Evolutionary conservation across 2,113 vertebrate species (phyloP), one percentile per base, ranked within the genome.

Genomic region (Mungos mungo): DNA sequence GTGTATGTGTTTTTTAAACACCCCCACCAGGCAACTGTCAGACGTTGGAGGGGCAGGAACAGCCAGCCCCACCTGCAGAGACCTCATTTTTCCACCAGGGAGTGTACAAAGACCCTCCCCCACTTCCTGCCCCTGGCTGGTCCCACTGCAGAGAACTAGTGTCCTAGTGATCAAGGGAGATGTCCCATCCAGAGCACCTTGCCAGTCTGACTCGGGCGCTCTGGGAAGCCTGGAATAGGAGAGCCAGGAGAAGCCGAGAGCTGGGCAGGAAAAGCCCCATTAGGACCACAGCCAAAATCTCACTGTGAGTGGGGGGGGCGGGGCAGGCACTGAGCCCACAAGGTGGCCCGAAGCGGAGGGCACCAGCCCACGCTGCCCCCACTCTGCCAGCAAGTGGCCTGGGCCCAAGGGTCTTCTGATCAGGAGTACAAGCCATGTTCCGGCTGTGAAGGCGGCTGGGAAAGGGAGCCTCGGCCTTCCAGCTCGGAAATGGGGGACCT

Each of bases 331-430:
- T 60, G 71, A 41, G 23, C 11, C 33, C 31, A n/a, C 66, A 72
- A 14, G 45, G 89, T 1, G 74, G 18, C n/a, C 0, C 0, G 0
- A 18, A 80, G 33, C 7, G 0, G 2, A 18, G 19, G 19, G 19
- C 7, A 4, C 2, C 3, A 16, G 2, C 7, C 31, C 14, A 60
- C 77, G 13, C 50, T 35, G 33, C n/a, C 33, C 18, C 21, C 1
- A 2, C 33, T 25, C 2, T 2, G 2, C 15, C 1, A 69, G 76
- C 47, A 1, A 47, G 21, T 2, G 19, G 29, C 47, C 33, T 14
- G 35, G 23, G 57, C 19, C 13, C 47, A 38, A 33, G 16, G 18
- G 10, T 10, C 25, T 25, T 7, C 23, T 52, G 35, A 31, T 7
- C 25, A 15, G 33, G 14, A 4, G 15, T n/a, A 6, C 5, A 25